Evolutionary conservation across 2,797 vertebrate species (phyloP).

Genomic region (Melanogrammus aeglefinus): DNA sequence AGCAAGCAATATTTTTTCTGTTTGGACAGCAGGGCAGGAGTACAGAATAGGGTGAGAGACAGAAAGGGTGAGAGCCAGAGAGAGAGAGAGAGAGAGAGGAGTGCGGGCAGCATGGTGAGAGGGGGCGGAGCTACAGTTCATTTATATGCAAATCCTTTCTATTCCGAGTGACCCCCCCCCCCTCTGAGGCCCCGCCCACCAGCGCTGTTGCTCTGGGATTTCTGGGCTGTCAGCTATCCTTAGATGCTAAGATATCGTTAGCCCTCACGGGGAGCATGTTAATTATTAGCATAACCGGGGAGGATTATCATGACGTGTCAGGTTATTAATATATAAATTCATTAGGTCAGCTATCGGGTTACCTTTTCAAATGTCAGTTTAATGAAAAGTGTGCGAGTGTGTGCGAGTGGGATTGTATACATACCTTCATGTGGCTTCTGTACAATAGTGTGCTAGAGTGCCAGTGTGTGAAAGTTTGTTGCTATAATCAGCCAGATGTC

Average conservation of each 20-base stretch:
- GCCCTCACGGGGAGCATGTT: not conserved
- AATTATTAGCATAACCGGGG: constrained; percentile 1
- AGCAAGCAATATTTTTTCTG: constrained; percentile 49
- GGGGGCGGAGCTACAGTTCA: constrained; percentile 58
- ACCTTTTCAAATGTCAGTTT: not conserved
- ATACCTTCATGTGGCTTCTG: not conserved
- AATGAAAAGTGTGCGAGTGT: not conserved
- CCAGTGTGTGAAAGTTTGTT: not conserved
- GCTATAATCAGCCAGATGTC: constrained; percentile 42
- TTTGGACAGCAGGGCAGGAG: constrained; percentile 55
- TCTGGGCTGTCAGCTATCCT: not conserved
- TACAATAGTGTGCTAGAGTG: not conserved
- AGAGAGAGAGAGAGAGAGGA: constrained; percentile 37
- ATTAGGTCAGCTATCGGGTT: not conserved
- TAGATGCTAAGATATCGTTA: not conserved
- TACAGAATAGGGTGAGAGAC: constrained; percentile 47
- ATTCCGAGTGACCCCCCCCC: constrained; percentile 42
- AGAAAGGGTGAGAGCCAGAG: constrained; percentile 38
- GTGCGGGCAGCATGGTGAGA: constrained; percentile 28
- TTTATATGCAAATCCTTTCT: constrained; percentile 66
- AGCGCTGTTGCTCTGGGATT: constrained; percentile 22
- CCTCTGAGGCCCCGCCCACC: constrained; percentile 30
- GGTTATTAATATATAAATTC: not conserved
- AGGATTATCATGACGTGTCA: not conserved
- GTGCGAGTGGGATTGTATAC: constrained; percentile 5